Evolutionary conservation across 2,888 invertebrate genomes (phyloP), one percentile per base, ranked within the genome.

Genomic region (Agapostemon virescens): DNA sequence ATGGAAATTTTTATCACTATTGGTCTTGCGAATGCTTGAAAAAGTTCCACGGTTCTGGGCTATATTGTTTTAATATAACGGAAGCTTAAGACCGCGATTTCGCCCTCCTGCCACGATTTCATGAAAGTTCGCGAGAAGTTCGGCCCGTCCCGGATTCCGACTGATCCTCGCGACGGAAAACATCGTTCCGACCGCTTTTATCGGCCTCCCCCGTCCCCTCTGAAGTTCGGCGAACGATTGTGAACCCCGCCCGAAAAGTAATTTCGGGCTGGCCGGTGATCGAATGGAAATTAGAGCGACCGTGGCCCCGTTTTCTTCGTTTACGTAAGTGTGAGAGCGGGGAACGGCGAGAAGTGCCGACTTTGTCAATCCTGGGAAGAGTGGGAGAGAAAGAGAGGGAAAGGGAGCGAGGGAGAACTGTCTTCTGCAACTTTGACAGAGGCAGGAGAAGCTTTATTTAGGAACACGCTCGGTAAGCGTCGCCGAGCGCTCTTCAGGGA

Each of bases 391-490:
- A 49, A 36, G 9, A 11, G n/a, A 6, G 64, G 40, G 40, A 36
- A 69, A n/a, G 38, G 40, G 40, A 36, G 72, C 17, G 38, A 40
- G 61, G 26, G 7, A 26, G 11, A 63, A 67, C 67, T 64, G 73
- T 49, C 71, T 74, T 64, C 40, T 40, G 63, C 45, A 69, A 77
- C 52, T 74, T 77, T 67, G 74, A 81, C 66, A 66, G 55, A 74
- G 64, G 55, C 55, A 49, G 72, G 33, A 63, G 63, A 17, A 82
- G 74, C 69, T 78, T 77, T 82, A 66, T 77, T 78, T 82, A 82
- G 55, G 69, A 61, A 77, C 77, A 69, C 69, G 74, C 71, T 61
- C 58, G 70, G 82, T 26, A 82, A 82, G 81, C 77, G 67, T n/a
- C 64, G 68, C 67, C 55, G 20, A 83, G 64, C 49, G 58, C 36